Percentiles rank a stretch among this genome's conserved stretches.
Conservation (phyloP, 2,888 invertebrate genomes). For the Lithophane semibrunnea region DNA sequence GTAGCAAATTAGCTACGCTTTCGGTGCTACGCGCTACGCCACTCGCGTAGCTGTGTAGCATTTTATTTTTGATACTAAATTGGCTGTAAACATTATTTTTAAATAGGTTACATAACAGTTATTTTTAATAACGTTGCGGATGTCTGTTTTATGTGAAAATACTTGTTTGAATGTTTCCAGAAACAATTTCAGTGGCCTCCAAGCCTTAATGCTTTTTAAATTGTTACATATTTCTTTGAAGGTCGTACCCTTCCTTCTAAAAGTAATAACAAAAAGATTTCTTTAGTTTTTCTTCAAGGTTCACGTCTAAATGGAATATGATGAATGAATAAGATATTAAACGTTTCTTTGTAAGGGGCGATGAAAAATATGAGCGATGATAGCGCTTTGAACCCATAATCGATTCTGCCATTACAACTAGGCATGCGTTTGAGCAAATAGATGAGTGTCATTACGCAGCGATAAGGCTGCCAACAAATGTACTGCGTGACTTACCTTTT, state of each 20-base stretch:
- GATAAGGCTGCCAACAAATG: slow-evolving; percentile 31
- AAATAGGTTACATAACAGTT: neutral
- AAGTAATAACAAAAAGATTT: slow-evolving; percentile 8
- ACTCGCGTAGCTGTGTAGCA: slow-evolving; percentile 50
- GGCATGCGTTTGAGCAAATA: slow-evolving; percentile 39
- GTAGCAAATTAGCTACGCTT: slow-evolving; percentile 72
- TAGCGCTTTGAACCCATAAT: slow-evolving; percentile 49
- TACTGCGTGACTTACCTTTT: slow-evolving; percentile 34
- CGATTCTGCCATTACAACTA: slow-evolving; percentile 56
- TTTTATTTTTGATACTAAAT: slow-evolving; percentile 29
- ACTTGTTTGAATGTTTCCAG: slow-evolving; percentile 1
- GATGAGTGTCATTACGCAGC: slow-evolving; percentile 40
- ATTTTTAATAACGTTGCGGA: neutral
- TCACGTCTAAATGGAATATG: slow-evolving; percentile 37
- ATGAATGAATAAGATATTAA: slow-evolving; percentile 56
- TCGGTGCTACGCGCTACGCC: slow-evolving; percentile 66
- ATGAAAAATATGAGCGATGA: slow-evolving; percentile 51
- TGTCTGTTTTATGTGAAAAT: neutral
- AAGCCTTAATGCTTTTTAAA: slow-evolving; percentile 42
- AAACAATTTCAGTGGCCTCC: slow-evolving; percentile 3
- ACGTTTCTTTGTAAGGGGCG: slow-evolving; percentile 40
- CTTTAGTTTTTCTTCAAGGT: slow-evolving; percentile 20
- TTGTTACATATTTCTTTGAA: slow-evolving; percentile 23
- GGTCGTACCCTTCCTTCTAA: slow-evolving; percentile 3
- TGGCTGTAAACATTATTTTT: neutral